Percentiles rank a stretch among this genome's conserved stretches.
Conservation (phyloP, 2,888 invertebrate genomes). For the Teinopalpus imperialis region DNA sequence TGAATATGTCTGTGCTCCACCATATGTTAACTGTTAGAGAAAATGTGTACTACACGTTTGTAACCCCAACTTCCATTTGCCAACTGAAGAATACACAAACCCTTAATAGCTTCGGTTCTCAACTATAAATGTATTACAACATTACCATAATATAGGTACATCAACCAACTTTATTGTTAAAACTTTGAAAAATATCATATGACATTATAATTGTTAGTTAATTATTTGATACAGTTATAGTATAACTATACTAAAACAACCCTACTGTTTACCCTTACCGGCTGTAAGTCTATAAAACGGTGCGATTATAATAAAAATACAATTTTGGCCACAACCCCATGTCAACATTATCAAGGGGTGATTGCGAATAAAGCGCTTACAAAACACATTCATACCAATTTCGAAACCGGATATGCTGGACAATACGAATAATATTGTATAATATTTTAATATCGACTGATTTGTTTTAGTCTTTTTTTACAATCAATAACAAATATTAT, state of each 20-base stretch:
- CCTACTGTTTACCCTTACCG: conserved; percentile 68
- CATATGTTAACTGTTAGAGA: no score
- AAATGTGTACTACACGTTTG: no score
- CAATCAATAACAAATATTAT: no score
- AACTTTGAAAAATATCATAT: conserved; percentile 16
- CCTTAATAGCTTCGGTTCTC: no score
- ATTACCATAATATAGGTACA: no score
- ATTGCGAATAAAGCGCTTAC: conserved; percentile 70
- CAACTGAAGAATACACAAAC: no score
- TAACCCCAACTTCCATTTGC: no score
- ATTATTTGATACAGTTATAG: conserved; percentile 52
- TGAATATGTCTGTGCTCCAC: no score
- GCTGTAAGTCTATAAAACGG: conserved; percentile 64
- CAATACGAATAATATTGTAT: conserved; percentile 18
- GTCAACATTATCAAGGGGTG: conserved; percentile 56
- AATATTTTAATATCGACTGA: no score
- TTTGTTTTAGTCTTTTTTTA: no score
- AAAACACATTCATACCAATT: conserved; percentile 52
- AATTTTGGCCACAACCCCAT: conserved; percentile 77
- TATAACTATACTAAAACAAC: conserved; percentile 52
- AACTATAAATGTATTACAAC: no score
- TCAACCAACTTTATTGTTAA: background rate
- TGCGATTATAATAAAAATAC: conserved; percentile 81
- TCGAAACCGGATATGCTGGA: conserved; percentile 31
- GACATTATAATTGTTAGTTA: conserved; percentile 47